A percentile compares a stretch with the other conserved stretches of the same genome.
Conservation (phyloP, 2,797 vertebrate species). For the Choloepus didactylus region DNA sequence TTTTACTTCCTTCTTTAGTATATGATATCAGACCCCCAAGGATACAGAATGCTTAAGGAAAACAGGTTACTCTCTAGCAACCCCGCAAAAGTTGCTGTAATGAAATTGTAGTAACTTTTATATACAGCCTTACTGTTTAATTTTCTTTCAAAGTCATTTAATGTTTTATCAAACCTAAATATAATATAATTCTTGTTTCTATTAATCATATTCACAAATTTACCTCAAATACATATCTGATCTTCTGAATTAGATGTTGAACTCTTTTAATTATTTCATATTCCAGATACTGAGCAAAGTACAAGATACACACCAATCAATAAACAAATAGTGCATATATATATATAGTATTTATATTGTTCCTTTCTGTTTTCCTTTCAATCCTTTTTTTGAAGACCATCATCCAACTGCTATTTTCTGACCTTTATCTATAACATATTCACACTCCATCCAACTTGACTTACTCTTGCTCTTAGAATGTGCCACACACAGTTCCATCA, state of each 20-base stretch:
- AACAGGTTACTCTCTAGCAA: neutral
- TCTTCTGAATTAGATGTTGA: neutral
- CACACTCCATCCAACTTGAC: neutral
- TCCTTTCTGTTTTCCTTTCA: neutral
- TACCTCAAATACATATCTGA: neutral
- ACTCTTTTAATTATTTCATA: neutral
- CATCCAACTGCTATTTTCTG: neutral
- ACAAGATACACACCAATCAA: neutral
- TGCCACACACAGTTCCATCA: neutral
- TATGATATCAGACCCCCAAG: neutral
- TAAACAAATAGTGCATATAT: neutral
- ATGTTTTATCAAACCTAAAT: neutral
- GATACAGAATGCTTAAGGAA: neutral
- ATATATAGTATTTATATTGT: neutral
- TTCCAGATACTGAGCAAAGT: neutral
- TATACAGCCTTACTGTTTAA: neutral
- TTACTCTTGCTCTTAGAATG: neutral
- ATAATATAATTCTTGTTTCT: neutral
- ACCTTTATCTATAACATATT: neutral
- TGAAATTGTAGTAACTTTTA: neutral
- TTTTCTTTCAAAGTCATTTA: slow-evolving; percentile 9
- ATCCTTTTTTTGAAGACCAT: neutral
- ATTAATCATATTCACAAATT: neutral
- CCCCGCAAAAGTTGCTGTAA: neutral
- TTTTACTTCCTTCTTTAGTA: neutral